phyloP scores from a whole-genome alignment of 2,888 invertebrate species.

The Podotricha telesiphe region DNA sequence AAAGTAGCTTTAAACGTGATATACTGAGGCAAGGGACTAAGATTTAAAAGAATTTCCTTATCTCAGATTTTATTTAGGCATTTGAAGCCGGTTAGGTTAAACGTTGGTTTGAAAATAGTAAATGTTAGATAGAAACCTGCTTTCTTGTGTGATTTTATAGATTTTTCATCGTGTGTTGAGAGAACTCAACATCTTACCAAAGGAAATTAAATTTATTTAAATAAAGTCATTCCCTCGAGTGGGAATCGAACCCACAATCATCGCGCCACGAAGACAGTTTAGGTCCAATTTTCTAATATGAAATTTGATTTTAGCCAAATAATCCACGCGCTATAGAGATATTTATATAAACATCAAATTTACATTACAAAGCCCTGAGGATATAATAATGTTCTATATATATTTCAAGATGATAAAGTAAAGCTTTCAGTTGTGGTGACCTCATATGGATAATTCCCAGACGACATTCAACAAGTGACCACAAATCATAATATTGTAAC shows the following conservation, averaged over 20 bases:
- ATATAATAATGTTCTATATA: not conserved
- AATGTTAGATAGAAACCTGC: not conserved
- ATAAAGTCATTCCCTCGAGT: no score
- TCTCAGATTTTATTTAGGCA: not conserved
- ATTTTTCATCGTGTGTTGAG: no score
- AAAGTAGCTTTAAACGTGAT: conserved; percentile 4
- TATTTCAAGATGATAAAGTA: not conserved
- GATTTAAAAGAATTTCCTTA: conserved; percentile 10
- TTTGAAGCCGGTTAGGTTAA: not conserved
- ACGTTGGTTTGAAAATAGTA: not conserved
- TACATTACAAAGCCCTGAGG: not conserved
- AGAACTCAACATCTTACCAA: no score
- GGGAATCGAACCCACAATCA: no score
- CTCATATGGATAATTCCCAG: conserved; percentile 4
- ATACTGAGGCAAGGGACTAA: not conserved
- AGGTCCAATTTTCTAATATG: no score
- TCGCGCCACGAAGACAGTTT: no score
- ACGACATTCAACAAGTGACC: conserved; percentile 17
- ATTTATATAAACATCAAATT: not conserved
- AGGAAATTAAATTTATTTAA: no score
- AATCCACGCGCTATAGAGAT: no score
- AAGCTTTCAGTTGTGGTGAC: conserved; percentile 5
- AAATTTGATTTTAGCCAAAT: no score
- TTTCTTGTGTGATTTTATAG: not conserved
- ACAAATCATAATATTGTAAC: not conserved